Evolutionary conservation across 2,113 vertebrate species (phyloP).

Genomic region (Microtus ochrogaster): DNA sequence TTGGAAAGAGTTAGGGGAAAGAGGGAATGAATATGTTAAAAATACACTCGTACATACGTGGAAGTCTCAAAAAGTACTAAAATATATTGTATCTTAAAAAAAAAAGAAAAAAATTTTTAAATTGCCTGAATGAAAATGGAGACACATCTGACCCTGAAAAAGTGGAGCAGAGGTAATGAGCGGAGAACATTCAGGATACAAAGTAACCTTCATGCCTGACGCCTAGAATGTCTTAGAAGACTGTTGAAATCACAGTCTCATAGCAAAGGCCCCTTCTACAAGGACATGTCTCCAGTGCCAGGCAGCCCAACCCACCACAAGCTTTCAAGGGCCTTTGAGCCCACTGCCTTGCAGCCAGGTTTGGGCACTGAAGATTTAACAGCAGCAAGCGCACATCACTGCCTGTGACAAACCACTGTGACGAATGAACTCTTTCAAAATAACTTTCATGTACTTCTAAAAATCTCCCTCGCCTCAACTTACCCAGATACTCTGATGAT

Average conservation of each 20-base stretch:
- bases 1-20: not conserved
- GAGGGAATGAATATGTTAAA: not conserved
- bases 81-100: not conserved
- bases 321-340: not conserved
- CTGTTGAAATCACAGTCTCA: not conserved
- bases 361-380: not conserved
- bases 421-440: not conserved
- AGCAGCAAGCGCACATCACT: not conserved
- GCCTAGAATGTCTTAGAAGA: not conserved
- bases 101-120: not conserved
- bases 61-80: not conserved
- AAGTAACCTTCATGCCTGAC: not conserved
- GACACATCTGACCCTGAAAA: not conserved
- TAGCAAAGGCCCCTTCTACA: not conserved
- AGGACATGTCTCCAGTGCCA: not conserved
- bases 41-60: not conserved
- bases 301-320: not conserved
- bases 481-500: not conserved
- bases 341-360: not conserved
- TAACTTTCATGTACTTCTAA: not conserved
- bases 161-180: too few species aligned
- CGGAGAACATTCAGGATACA: not conserved
- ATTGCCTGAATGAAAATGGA: not conserved
- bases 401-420: not conserved
- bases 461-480: not conserved